Evolutionary conservation across 2,888 invertebrate genomes (phyloP).

Genomic region (Agrenia bidenticulata): DNA sequence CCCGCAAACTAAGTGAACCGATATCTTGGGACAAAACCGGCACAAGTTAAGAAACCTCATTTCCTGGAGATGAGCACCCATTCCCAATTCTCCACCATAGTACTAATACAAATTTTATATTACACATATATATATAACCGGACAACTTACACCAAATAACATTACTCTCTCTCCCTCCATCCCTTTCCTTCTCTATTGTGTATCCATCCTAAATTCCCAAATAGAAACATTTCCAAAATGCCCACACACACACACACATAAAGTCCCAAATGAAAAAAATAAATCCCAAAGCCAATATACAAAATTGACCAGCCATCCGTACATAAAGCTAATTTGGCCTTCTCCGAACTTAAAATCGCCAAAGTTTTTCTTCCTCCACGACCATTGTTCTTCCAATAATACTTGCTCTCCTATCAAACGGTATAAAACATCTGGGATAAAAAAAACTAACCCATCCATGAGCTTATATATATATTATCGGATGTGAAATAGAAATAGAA

Average conservation of each 20-base stretch:
- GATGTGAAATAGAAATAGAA: conserved; percentile 1
- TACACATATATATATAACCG: background rate
- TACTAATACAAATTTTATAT: background rate
- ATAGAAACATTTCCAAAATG: background rate
- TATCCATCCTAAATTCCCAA: background rate
- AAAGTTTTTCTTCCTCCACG: conserved; percentile 13
- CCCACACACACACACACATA: background rate
- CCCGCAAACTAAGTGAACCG: background rate
- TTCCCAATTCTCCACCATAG: background rate
- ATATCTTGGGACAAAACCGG: conserved; percentile 6
- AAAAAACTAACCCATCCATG: background rate
- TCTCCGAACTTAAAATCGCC: conserved; percentile 20
- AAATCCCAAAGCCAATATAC: conserved; percentile 26
- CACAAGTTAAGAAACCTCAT: conserved; percentile 4
- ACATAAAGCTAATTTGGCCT: conserved; percentile 18
- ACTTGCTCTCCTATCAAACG: background rate
- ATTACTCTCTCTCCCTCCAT: conserved; percentile 1
- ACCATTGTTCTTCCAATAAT: conserved; percentile 6
- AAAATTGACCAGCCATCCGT: conserved; percentile 25
- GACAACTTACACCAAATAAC: conserved; percentile 7
- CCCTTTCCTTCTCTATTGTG: background rate
- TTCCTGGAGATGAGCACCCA: conserved; percentile 6
- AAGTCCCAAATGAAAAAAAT: conserved; percentile 12
- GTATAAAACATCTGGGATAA: conserved; percentile 3
- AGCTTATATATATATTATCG: background rate